Evolutionary conservation across 64 coral and sea anemone genomes (phyloP).

Genomic region (Orbicella faveolata): DNA sequence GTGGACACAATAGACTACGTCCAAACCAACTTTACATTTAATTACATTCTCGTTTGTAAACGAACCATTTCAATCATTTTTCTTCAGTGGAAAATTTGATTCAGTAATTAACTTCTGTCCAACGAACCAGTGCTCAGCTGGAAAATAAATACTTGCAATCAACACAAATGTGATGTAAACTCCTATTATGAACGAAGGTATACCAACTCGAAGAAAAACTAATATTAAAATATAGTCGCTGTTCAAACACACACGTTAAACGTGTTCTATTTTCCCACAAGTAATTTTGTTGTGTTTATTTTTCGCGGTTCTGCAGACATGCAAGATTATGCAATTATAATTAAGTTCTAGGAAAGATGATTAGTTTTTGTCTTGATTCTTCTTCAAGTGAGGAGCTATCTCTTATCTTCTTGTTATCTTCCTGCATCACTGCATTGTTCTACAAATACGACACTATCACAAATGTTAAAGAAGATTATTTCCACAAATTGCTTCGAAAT

Average conservation of each 20-base stretch:
- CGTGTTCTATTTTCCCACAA: slow-evolving; percentile 2
- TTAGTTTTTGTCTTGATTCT: background rate
- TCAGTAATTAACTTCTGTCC: background rate
- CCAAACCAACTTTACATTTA: background rate
- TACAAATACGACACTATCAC: no score
- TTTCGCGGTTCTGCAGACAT: no score
- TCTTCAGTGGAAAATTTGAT: background rate
- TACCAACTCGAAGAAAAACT: background rate
- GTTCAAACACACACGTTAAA: slow-evolving; percentile 5
- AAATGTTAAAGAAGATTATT: background rate
- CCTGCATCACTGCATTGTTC: no score
- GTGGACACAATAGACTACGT: no score
- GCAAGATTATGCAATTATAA: background rate
- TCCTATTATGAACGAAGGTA: no score
- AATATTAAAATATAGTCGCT: background rate
- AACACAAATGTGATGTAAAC: no score
- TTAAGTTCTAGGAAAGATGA: background rate
- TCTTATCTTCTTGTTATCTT: no score
- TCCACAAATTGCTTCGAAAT: background rate
- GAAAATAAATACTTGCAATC: no score
- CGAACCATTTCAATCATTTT: background rate
- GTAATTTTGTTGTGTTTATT: background rate
- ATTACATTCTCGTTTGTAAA: background rate
- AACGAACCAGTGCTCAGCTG: background rate
- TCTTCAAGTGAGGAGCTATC: background rate